Evolutionary conservation across 1,140 invertebrate genomes (phyloP).

Genomic region (Lepidurus couesii): DNA sequence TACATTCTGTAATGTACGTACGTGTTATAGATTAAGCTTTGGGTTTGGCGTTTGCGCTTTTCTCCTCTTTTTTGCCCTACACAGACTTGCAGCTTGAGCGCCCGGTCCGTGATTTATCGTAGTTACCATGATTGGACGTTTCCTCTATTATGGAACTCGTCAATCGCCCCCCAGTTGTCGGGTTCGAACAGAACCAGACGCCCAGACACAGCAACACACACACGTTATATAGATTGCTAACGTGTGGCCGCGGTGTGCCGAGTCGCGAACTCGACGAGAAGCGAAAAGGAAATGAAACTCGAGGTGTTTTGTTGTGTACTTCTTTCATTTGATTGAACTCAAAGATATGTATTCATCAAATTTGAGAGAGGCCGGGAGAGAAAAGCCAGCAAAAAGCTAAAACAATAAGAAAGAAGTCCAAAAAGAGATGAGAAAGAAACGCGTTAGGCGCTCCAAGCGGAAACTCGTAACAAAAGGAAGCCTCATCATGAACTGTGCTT

Average conservation of each 20-base stretch:
- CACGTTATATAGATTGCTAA: not conserved
- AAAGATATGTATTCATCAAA: too few species aligned
- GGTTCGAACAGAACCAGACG: not conserved
- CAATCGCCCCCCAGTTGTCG: not conserved
- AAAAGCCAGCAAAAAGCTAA: too few species aligned
- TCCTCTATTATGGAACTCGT: slow-evolving; percentile 22
- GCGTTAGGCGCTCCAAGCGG: too few species aligned
- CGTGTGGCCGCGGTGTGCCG: not conserved
- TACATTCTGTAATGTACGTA: not conserved
- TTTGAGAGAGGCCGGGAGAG: too few species aligned
- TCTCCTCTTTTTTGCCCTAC: not conserved
- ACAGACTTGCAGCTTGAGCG: not conserved
- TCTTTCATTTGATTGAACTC: too few species aligned
- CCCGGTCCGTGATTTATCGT: slow-evolving; percentile 9
- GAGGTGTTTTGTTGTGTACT: not conserved
- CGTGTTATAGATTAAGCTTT: not conserved
- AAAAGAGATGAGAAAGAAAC: too few species aligned
- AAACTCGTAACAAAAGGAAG: too few species aligned
- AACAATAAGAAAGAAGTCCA: too few species aligned
- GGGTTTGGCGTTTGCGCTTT: not conserved
- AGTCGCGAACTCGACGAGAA: not conserved
- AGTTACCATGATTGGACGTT: slow-evolving; percentile 19
- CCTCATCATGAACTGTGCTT: too few species aligned
- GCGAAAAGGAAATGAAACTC: not conserved
- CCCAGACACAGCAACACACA: not conserved